Evolutionary conservation across 2,113 vertebrate species (phyloP).

Genomic region (Microcebus lehilahytsara): DNA sequence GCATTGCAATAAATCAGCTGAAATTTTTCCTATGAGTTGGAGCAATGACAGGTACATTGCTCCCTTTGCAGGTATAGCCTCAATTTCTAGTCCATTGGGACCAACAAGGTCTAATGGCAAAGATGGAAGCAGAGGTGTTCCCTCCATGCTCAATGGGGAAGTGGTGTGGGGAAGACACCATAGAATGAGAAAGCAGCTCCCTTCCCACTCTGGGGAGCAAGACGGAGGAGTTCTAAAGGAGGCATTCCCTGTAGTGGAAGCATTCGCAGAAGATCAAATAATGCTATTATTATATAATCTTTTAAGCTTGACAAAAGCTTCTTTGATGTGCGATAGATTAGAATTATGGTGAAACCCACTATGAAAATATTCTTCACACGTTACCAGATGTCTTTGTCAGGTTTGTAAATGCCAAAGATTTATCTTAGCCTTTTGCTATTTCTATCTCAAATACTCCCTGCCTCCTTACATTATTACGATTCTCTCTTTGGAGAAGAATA

Average conservation of each 20-base stretch:
- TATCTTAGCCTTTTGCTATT: not conserved
- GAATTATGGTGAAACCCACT: not conserved
- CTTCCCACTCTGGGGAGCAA: not conserved
- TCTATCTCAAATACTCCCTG: not conserved
- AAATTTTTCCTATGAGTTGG: not conserved
- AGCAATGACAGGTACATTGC: not conserved
- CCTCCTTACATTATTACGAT: not conserved
- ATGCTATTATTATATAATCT: not conserved
- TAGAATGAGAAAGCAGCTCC: not conserved
- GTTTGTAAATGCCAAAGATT: not conserved
- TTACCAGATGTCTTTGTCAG: not conserved
- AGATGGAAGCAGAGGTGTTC: not conserved
- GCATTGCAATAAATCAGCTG: not conserved
- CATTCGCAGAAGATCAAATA: not conserved
- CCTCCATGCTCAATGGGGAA: not conserved
- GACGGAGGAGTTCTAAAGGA: not conserved
- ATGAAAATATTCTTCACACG: not conserved
- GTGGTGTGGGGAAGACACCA: not conserved
- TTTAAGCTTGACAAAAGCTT: not conserved
- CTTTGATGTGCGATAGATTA: not conserved
- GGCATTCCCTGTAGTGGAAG: not conserved
- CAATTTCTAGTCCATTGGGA: not conserved
- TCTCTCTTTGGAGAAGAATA: conserved; percentile 9
- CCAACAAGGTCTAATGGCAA: not conserved
- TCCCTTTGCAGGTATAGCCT: not conserved